Evolutionary conservation across 2,113 vertebrate genomes (phyloP), one percentile per base, ranked within the genome.

Genomic region (Podarcis cretensis): DNA sequence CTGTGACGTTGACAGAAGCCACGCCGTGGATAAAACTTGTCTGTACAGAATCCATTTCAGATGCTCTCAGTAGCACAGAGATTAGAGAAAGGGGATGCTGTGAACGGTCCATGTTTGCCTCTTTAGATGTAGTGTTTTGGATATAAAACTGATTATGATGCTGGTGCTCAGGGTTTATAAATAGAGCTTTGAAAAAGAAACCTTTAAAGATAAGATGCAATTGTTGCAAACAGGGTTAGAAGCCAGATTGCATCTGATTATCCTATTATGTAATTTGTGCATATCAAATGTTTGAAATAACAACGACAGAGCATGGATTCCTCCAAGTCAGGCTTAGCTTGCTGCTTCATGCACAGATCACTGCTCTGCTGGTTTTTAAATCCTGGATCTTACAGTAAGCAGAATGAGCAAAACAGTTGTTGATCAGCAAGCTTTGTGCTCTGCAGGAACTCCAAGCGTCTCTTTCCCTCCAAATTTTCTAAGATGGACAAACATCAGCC

Each of bases 361-460:
- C 10, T 65, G 21, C 71, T 77, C 30, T 30, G 23, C 32, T 78
- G 32, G n/a, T n/a, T 37, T 54, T 57, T 69, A 87, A 80, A 80
- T 71, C 21, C 43, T 54, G 59, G n/a, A 32, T n/a, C 59, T 84
- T 69, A 37, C 59, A 65, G 6, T 27, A 66, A 32, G 40, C 59
- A 20, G 16, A 57, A 57, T 57, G 75, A 79, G 63, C 63, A 84
- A 78, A 89, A 59, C 74, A 57, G 63, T 84, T 83, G 74, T 78
- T 78, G 32, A 79, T 79, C 65, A 59, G 78, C 10, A 5, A 84
- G 3, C 79, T 91, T 89, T 73, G 89, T 57, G 30, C 35, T 2
- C 76, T 89, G 30, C 32, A 0, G 0, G 84, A 87, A 59, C 73
- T 48, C 0, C 0, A 75, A 8, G 0, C 59, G 35, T 1, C 69